Base-by-base conservation (phyloP, 2,797 vertebrate species). In the Clarias laeviceps region DNA sequence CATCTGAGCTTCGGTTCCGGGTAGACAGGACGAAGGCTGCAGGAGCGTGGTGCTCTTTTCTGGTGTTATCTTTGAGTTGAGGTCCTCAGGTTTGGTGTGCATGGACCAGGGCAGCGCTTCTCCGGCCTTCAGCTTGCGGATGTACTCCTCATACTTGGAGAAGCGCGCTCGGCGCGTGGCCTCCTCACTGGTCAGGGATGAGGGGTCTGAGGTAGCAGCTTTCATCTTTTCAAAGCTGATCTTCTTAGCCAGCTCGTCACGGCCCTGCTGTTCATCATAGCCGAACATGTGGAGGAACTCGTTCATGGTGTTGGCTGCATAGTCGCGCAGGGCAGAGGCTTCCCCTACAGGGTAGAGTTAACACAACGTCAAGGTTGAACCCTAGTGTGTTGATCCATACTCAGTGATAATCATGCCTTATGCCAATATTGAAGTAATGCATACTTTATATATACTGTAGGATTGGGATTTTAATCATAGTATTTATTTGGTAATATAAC, bases 141-240 rank as follows among this genome's bases (percentile, higher is more conserved):
- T 99, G 91, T 99, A 99, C 91, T 99, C 98, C 95, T 99, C 98
- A 0, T 99, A 99, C 91, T 99, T 99, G 92, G 98, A 99, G 95
- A 98, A 97, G 80, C 98, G 97, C 17, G 97, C 97, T 11, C 97
- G 95, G 87, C 98, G 97, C 86, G 96, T 96, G 88, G 96, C 95
- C 7, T 99, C 98, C 80, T 99, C 97, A 0, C 94, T 92, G 62
- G 94, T 85, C 15, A 97, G 94, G 84, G 95, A 93, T 80, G 93
- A 89, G 17, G 95, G 90, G 93, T 98, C 97, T 84, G 96, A 96
- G 95, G 97, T 96, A 96, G 97, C 93, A 9, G 97, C 93, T 40
- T 97, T 97, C 89, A 97, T 94, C 94, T 97, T 99, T 90, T 99
- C 97, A 34, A 99, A 98, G 96, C 97, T 98, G 92, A 99, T 96